Conservation (phyloP, 2,797 vertebrate species). For the Bovichtus variegatus region DNA sequence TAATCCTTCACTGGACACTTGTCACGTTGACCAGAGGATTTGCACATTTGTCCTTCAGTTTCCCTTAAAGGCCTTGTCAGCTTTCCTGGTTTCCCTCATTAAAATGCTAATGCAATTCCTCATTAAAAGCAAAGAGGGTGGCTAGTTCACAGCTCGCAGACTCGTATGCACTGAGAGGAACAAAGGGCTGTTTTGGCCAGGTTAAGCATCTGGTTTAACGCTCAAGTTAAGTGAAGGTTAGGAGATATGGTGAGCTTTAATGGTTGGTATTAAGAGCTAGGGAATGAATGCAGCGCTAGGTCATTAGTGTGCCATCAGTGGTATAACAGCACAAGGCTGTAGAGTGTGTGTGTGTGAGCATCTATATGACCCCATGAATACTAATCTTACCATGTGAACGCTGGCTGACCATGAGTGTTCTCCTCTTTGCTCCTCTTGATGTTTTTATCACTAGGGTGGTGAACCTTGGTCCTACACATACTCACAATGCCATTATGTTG, state of each 20-base stretch:
- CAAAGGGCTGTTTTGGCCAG: conserved; percentile 47
- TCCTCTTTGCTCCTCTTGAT: conserved; percentile 48
- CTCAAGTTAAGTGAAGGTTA: conserved; percentile 62
- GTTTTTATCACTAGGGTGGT: conserved; percentile 47
- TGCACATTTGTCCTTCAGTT: conserved; percentile 58
- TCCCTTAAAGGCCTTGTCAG: conserved; percentile 57
- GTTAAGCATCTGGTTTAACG: conserved; percentile 64
- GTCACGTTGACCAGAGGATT: conserved; percentile 29
- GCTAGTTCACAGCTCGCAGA: conserved; percentile 48
- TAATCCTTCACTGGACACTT: conserved; percentile 39
- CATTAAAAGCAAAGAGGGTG: conserved; percentile 62
- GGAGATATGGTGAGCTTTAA: conserved; percentile 58
- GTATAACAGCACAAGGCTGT: conserved; percentile 48
- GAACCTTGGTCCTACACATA: conserved; percentile 24
- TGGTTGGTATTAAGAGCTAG: conserved; percentile 55
- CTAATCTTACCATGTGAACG: conserved; percentile 53
- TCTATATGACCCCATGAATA: conserved; percentile 67
- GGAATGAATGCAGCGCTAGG: conserved; percentile 30
- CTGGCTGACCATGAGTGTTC: conserved; percentile 37
- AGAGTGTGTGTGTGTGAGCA: conserved; percentile 18
- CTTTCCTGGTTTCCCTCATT: conserved; percentile 62
- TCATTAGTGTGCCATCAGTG: conserved; percentile 45
- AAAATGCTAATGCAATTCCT: conserved; percentile 77
- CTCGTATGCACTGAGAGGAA: conserved; percentile 22
- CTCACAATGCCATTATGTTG: conserved; percentile 7